Base-by-base conservation (phyloP, 1,140 invertebrate genomes). In the Apis dorsata region DNA sequence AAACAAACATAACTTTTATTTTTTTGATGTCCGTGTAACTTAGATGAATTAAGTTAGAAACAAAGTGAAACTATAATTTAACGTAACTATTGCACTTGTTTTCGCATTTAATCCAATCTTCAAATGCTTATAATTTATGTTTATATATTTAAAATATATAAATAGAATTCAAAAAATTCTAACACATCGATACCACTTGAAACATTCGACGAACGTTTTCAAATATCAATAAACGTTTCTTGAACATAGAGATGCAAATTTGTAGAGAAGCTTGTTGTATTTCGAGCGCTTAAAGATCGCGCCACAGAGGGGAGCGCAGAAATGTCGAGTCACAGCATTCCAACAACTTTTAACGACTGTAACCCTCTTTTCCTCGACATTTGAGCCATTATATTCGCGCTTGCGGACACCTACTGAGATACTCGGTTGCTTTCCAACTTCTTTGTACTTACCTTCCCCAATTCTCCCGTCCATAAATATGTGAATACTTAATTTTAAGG, bases 291-390 rank as follows among this genome's bases (percentile, higher is more conserved):
- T 5, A 44, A 62, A 73, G 55, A 59, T 79, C 69, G 28, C 76
- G 70, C 21, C 66, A 44, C 65, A 34, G 75, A 24, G 83, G 28
- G 68, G 53, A 75, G 66, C 76, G 69, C 73, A 86, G 78, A 86
- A 86, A 86, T 84, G 85, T 81, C 78, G 82, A 77, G 62, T 11
- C 82, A 69, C 81, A 53, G 78, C 85, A 86, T 86, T 86, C 85
- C 85, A 81, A n/a, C n/a, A 68, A 66, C 72, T 75, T 86, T 85
- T 81, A 86, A 86, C 85, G 82, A 84, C 78, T 59, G 55, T 80
- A 76, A 86, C 78, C 82, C 81, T 86, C 75, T 71, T 84, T 85
- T 79, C 77, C 81, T 53, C 79, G 65, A 19, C 51, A 57, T 62
- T n/a, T 69, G 69, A 60, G 75, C 75, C 81, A 63, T 73, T 85